Conservation (phyloP, 37 sponge, comb jelly and placozoan genomes). For the Petrosia ficiformis region DNA sequence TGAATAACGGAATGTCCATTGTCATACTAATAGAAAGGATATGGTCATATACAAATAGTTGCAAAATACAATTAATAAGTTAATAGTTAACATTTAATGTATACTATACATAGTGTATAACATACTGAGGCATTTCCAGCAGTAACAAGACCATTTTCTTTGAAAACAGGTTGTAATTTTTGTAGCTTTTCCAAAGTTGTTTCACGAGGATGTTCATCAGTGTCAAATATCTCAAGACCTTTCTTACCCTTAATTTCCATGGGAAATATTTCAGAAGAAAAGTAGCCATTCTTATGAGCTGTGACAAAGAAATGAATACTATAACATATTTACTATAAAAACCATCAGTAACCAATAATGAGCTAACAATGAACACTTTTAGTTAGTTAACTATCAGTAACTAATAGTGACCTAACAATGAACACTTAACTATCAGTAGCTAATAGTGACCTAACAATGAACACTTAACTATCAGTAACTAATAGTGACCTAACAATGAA, state of each 20-base stretch:
- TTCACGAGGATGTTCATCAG: slow-evolving; percentile 92
- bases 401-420: too few relatives aligned
- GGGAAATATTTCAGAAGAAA: slow-evolving; percentile 77
- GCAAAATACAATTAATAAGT: too few relatives aligned
- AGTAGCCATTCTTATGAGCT: slow-evolving; percentile 73
- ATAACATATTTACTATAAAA: too few relatives aligned
- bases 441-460: too few relatives aligned
- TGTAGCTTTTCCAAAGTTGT: slow-evolving; percentile 78
- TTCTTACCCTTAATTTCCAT: slow-evolving; percentile 87
- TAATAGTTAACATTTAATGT: too few relatives aligned
- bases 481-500: too few relatives aligned
- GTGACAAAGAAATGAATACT: not conserved
- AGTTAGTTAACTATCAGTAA: too few relatives aligned
- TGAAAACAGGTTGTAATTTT: slow-evolving; percentile 84
- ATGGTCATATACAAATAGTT: not conserved
- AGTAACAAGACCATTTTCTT: slow-evolving; percentile 91
- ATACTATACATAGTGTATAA: not conserved
- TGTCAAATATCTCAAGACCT: slow-evolving; percentile 67
- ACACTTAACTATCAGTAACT: too few relatives aligned
- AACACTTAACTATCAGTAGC: too few relatives aligned
- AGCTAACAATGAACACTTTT: too few relatives aligned
- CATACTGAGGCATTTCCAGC: slow-evolving; percentile 98
- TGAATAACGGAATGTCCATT: too few relatives aligned
- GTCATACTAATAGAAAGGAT: too few relatives aligned
- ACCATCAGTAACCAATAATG: not conserved